Conservation (phyloP, 2,888 invertebrate species). For the Chirona hameri region DNA sequence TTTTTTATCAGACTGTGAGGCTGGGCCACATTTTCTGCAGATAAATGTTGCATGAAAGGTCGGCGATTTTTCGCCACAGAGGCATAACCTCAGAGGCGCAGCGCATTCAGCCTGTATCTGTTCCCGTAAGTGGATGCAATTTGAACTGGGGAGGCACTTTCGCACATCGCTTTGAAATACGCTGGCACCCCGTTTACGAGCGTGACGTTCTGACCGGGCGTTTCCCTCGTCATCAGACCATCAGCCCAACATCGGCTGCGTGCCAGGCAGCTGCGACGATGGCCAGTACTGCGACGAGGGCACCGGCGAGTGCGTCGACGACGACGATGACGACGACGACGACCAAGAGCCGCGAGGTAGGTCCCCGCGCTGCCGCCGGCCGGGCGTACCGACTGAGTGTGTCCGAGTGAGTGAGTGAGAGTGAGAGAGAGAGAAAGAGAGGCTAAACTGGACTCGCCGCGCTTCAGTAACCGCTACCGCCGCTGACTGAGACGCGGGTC, state of each 20-base stretch:
- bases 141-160: too few species aligned
- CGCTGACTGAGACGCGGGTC: neutral
- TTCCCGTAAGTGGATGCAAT: too few species aligned
- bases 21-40: too few species aligned
- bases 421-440: too few species aligned
- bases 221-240: neutral
- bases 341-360: neutral
- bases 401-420: neutral
- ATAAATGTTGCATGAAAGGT: too few species aligned
- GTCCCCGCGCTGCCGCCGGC: constrained; percentile 13
- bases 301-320: constrained; percentile 9
- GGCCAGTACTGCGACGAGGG: constrained; percentile 62
- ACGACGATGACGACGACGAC: neutral
- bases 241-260: constrained; percentile 65
- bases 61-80: too few species aligned
- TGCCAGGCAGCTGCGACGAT: constrained; percentile 79
- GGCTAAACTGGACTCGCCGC: neutral
- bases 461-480: neutral
- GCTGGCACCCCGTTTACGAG: too few species aligned
- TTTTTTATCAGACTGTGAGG: too few species aligned
- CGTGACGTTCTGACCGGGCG: neutral
- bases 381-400: neutral
- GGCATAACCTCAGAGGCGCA: too few species aligned
- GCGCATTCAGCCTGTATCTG: too few species aligned
- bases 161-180: too few species aligned